phyloP scores from a whole-genome alignment of 2,113 vertebrate species.

The Protobothrops flavoviridis region DNA sequence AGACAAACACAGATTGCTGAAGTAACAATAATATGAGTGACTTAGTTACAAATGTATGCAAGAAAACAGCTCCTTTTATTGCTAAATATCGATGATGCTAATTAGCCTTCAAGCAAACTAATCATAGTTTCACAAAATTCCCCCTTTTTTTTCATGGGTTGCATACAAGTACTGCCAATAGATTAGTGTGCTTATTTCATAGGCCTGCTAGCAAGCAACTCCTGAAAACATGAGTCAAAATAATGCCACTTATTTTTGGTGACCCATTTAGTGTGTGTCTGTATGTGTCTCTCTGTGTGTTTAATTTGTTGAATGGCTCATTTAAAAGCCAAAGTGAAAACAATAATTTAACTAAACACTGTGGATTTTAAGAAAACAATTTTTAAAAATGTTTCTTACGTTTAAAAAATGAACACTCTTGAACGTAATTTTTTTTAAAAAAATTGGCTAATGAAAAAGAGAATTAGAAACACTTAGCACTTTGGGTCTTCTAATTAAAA shows the following conservation, averaged over 20 bases:
- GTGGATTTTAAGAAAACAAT: constrained; percentile 12
- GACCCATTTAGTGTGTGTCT: neutral
- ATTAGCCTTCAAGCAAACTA: constrained; percentile 39
- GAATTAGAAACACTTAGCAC: constrained; percentile 45
- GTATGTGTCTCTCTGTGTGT: neutral
- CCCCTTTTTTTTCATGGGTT: constrained; percentile 25
- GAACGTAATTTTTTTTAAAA: constrained; percentile 21
- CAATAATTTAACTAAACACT: constrained; percentile 31
- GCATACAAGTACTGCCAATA: constrained; percentile 46
- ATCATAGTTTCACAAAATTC: constrained; percentile 20
- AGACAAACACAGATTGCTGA: neutral
- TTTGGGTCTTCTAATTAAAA: constrained; percentile 58
- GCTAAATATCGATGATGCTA: constrained; percentile 5
- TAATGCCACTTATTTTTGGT: constrained; percentile 28
- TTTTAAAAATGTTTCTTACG: neutral
- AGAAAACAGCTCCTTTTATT: neutral
- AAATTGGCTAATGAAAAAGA: constrained; percentile 32
- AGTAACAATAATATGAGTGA: neutral
- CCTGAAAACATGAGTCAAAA: constrained; percentile 42
- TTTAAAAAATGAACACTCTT: neutral
- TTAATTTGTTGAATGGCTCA: constrained; percentile 27
- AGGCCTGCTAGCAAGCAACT: constrained; percentile 39
- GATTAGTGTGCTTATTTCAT: constrained; percentile 43
- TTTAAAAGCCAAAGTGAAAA: constrained; percentile 17
- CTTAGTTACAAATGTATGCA: neutral